Conservation (phyloP, 2,888 invertebrate species). For the Stratiomys singularior region DNA sequence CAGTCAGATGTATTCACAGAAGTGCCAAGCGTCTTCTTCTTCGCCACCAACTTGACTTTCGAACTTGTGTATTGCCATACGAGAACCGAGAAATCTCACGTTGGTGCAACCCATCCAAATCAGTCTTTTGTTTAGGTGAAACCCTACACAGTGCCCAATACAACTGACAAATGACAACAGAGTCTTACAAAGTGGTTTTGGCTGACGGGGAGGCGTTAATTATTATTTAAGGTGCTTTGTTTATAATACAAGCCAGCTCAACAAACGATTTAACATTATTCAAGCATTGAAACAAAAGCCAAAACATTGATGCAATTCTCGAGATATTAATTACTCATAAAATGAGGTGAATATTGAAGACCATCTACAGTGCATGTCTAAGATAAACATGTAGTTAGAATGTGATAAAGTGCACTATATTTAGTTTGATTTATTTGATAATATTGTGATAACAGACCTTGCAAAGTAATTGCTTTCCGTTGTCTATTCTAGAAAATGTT, state of each 20-base stretch:
- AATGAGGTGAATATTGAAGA: slow-evolving; percentile 34
- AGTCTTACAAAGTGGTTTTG: slow-evolving; percentile 26
- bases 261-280: too few species aligned
- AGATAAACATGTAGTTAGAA: not conserved
- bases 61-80: not conserved
- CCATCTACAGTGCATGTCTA: not conserved
- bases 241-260: too few species aligned
- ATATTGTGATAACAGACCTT: not conserved
- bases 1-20: not conserved
- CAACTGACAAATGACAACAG: slow-evolving; percentile 34
- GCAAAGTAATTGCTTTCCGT: not conserved
- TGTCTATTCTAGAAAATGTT: slow-evolving; percentile 64
- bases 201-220: not conserved
- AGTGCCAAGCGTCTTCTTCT: not conserved
- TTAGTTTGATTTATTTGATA: not conserved
- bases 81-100: not conserved
- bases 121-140: not conserved
- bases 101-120: not conserved
- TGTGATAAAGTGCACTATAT: not conserved
- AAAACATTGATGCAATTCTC: too few species aligned
- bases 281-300: too few species aligned
- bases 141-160: not conserved
- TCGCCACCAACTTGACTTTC: not conserved
- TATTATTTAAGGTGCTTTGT: not conserved
- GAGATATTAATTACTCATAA: not conserved